Evolutionary conservation across 2,888 invertebrate genomes (phyloP).

Genomic region (Syritta pipiens): DNA sequence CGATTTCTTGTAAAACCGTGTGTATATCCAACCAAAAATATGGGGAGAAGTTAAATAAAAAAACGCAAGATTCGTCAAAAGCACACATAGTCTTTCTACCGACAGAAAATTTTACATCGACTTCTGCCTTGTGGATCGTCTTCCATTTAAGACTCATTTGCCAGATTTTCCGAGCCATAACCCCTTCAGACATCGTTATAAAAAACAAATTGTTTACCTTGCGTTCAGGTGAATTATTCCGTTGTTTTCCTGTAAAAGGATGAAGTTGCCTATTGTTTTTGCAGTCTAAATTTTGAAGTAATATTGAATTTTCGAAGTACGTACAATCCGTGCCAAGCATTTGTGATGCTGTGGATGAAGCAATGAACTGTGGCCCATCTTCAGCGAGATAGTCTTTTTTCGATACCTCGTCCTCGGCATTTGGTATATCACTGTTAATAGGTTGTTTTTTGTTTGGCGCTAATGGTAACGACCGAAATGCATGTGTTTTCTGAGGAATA

Average conservation of each 20-base stretch:
- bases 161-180: slow-evolving; percentile 64
- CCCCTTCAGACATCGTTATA: slow-evolving; percentile 54
- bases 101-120: slow-evolving; percentile 29
- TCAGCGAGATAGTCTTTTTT: slow-evolving; percentile 22
- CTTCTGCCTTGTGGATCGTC: background rate
- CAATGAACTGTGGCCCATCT: slow-evolving; percentile 10
- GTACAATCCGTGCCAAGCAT: slow-evolving; percentile 57
- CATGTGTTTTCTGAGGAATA: slow-evolving; percentile 42
- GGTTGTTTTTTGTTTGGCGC: too few relatives aligned
- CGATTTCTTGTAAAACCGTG: slow-evolving; percentile 45
- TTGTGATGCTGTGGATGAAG: slow-evolving; percentile 48
- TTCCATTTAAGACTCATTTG: slow-evolving; percentile 53
- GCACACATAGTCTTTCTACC: slow-evolving; percentile 3
- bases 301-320: slow-evolving; percentile 48
- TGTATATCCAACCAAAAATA: slow-evolving; percentile 39
- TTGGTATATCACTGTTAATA: background rate
- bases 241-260: background rate
- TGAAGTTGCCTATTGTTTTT: too few relatives aligned
- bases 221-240: background rate
- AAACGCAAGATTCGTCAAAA: slow-evolving; percentile 36
- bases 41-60: slow-evolving; percentile 36
- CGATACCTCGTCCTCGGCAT: too few relatives aligned
- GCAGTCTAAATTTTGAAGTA: slow-evolving; percentile 50
- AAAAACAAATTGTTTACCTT: slow-evolving; percentile 47
- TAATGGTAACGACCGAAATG: slow-evolving; percentile 33